phyloP scores from a whole-genome alignment of 2,797 vertebrate genomes.

The Eulemur mongoz region DNA sequence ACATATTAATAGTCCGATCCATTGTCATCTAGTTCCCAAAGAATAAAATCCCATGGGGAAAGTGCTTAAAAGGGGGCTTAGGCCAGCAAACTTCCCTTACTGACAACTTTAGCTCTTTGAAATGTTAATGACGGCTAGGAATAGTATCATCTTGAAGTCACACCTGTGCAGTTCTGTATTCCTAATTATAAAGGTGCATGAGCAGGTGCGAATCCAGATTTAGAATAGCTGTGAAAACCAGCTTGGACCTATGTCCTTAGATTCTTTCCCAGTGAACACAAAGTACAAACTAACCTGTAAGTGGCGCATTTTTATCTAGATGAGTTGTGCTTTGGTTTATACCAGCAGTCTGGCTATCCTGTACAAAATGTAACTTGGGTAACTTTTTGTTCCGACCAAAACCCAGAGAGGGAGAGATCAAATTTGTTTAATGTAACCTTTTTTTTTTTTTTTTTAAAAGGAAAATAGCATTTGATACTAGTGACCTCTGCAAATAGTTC shows the following conservation, averaged over 20 bases:
- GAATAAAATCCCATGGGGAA: neutral
- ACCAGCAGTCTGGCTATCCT: neutral
- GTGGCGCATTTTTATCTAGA: neutral
- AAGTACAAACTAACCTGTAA: neutral
- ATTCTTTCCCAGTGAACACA: neutral
- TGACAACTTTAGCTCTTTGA: neutral
- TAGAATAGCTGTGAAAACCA: slow-evolving; percentile 42
- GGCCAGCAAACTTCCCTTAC: neutral
- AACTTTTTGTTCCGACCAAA: slow-evolving; percentile 18
- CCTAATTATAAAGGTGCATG: neutral
- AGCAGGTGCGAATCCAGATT: neutral
- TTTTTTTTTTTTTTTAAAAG: neutral
- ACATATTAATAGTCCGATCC: neutral
- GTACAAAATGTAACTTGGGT: neutral
- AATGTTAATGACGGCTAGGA: neutral
- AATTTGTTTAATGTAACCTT: neutral
- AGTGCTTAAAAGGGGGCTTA: neutral
- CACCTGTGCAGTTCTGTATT: neutral
- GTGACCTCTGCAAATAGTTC: neutral
- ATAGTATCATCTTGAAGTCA: slow-evolving; percentile 3
- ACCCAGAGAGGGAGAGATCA: neutral
- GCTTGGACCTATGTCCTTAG: neutral
- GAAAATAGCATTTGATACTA: neutral
- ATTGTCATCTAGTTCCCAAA: neutral
- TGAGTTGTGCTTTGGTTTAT: neutral